Conservation (phyloP, 53 echinoderm and acorn worm genomes). For the Stichopus horrens region DNA sequence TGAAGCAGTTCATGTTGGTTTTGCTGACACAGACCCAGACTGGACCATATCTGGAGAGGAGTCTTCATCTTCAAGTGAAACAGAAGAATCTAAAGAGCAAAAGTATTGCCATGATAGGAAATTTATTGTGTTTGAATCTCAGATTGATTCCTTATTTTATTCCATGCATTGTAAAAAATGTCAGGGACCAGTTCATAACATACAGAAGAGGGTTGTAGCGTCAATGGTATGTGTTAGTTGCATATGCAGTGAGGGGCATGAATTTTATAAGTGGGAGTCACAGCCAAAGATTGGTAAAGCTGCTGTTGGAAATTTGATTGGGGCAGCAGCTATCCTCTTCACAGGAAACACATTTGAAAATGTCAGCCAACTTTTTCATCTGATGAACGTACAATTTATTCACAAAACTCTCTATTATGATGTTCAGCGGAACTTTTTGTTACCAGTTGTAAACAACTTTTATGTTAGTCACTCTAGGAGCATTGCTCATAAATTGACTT, state of each 20-base stretch:
- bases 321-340: constrained; percentile 40
- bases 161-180: constrained; percentile 33
- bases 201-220: constrained; percentile 37
- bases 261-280: constrained; percentile 51
- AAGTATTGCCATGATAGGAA: constrained; percentile 48
- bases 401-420: constrained; percentile 3
- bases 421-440: constrained; percentile 23
- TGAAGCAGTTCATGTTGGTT: neutral
- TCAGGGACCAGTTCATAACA: constrained; percentile 11
- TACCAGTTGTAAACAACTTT: constrained; percentile 28
- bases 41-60: constrained; percentile 36
- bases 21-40: neutral
- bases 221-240: constrained; percentile 30
- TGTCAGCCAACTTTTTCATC: neutral
- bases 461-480: neutral
- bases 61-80: constrained; percentile 12
- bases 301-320: constrained; percentile 49
- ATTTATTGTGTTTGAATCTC: constrained; percentile 49
- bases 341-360: constrained; percentile 31
- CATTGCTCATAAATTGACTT: neutral
- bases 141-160: constrained; percentile 40
- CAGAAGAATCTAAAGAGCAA: constrained; percentile 22
- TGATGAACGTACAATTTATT: constrained; percentile 39
- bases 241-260: constrained; percentile 47
- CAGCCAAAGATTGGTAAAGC: constrained; percentile 54